Conservation (phyloP, 2,113 vertebrate genomes). For the Calidris pygmaea region DNA sequence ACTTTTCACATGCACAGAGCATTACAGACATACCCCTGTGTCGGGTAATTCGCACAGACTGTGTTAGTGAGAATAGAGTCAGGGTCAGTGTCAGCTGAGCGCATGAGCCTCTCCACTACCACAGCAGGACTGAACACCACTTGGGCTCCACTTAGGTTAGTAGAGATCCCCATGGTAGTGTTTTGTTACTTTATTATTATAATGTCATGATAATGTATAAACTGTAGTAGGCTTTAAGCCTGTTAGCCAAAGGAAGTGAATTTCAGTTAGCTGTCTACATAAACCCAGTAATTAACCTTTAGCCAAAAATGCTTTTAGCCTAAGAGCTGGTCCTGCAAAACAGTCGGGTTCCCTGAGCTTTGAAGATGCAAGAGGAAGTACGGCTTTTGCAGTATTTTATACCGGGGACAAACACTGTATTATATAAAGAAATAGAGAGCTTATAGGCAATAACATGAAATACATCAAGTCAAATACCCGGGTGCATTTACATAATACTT, state of each 20-base stretch:
- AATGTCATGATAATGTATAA: neutral
- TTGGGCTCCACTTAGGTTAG: neutral
- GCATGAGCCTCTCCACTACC: neutral
- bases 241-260: neutral
- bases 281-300: neutral
- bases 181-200: neutral
- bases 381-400: neutral
- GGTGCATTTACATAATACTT: neutral
- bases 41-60: neutral
- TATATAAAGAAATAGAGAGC: neutral
- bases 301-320: neutral
- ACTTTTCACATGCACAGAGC: too few relatives aligned
- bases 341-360: neutral
- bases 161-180: neutral
- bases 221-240: neutral
- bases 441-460: neutral
- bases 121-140: neutral
- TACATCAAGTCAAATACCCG: neutral
- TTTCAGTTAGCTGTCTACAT: neutral
- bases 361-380: neutral
- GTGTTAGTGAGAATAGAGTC: too few relatives aligned
- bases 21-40: rapidly evolving
- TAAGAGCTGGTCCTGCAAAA: neutral
- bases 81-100: neutral
- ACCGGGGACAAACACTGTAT: rapidly evolving